Conservation (phyloP, 2,113 vertebrate genomes). For the Muntiacus muntjak region DNA sequence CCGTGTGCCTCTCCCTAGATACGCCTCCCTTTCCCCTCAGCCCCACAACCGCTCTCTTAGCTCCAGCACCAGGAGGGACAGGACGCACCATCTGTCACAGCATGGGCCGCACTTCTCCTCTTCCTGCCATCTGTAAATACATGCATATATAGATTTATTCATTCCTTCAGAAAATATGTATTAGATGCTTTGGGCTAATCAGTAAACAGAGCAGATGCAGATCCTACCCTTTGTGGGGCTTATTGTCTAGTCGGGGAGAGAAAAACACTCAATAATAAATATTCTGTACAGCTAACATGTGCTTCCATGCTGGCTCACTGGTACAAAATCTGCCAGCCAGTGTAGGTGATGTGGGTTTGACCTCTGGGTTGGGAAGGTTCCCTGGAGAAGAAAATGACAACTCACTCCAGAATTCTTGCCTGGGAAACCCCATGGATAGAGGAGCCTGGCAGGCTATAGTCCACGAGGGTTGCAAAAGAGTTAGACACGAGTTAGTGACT, state of each 20-base stretch:
- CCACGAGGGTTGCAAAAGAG: not conserved
- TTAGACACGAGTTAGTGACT: not conserved
- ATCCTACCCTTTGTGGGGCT: not conserved
- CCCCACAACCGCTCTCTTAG: not conserved
- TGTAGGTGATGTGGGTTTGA: not conserved
- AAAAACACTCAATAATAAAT: not conserved
- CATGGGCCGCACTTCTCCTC: not conserved
- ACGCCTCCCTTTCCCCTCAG: fast-evolving
- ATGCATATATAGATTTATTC: not conserved
- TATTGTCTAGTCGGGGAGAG: not conserved
- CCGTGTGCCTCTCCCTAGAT: not conserved
- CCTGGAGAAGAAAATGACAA: not conserved
- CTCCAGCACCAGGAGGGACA: not conserved
- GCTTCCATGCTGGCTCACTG: not conserved
- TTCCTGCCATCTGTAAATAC: fast-evolving
- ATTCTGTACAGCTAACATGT: not conserved
- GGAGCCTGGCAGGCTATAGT: not conserved
- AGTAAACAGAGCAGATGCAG: not conserved
- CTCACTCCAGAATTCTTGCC: not conserved
- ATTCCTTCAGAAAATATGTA: not conserved
- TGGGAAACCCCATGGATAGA: not conserved
- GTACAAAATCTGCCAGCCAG: not conserved
- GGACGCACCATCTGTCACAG: not conserved
- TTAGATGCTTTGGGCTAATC: not conserved
- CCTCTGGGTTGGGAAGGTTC: not conserved